These are phyloP conservation scores for Alaudala cheleensis DNA, from an alignment of 2,113 vertebrate species.

Conservation along the genomic window DNA sequence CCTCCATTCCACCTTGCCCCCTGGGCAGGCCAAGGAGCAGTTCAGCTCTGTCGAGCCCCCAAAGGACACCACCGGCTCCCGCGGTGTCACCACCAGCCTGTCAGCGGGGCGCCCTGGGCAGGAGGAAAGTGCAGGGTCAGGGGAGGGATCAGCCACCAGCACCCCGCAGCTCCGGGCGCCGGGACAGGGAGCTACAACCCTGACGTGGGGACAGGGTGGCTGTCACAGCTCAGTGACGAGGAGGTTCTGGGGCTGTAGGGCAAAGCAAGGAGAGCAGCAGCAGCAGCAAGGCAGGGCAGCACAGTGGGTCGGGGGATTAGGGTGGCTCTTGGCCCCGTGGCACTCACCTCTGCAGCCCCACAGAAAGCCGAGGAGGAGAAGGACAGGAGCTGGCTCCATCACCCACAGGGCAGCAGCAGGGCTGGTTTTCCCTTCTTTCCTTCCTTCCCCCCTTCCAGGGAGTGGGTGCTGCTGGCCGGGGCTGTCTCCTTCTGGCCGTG, in stretches of 20 bases:
- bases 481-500: background rate
- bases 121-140: background rate
- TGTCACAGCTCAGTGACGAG: background rate
- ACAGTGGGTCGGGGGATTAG: rapidly evolving
- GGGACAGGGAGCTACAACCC: background rate
- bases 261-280: background rate
- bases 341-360: conserved; percentile 41
- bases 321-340: rapidly evolving
- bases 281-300: background rate
- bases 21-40: conserved; percentile 59
- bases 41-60: conserved; percentile 48
- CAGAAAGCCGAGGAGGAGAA: background rate
- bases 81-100: conserved; percentile 36
- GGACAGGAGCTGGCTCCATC: background rate
- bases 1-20: conserved; percentile 52
- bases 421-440: background rate
- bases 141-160: background rate
- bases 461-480: rapidly evolving
- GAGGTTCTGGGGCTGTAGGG: rapidly evolving
- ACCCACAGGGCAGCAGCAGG: background rate
- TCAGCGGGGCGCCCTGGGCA: background rate
- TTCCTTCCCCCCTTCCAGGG: background rate
- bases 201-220: background rate
- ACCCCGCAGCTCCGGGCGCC: background rate
- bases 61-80: background rate